Percentiles rank a stretch among this genome's conserved stretches.
Evolutionary conservation across 2,797 vertebrate genomes (phyloP).

Genomic region (Mycteria americana): DNA sequence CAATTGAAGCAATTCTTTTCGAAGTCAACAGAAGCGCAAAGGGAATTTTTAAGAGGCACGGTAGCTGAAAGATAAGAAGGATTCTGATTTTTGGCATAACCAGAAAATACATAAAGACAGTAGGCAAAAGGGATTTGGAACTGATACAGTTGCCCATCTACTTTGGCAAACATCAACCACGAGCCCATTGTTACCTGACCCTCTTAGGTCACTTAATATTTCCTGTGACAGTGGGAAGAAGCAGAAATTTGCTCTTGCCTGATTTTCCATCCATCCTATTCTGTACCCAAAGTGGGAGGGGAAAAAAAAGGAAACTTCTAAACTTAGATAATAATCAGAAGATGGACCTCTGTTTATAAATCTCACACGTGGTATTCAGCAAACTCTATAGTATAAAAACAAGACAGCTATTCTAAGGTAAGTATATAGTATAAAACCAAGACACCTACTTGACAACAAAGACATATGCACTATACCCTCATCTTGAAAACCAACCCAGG

Average conservation of each 20-base stretch:
- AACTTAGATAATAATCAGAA: not conserved
- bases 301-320: not conserved
- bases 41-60: not conserved
- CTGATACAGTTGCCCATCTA: not conserved
- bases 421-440: not conserved
- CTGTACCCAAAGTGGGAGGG: not conserved
- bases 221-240: not conserved
- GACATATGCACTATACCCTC: not conserved
- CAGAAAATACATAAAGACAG: not conserved
- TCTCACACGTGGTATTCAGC: not conserved
- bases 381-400: not conserved
- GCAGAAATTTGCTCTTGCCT: not conserved
- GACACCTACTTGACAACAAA: not conserved
- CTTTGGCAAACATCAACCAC: not conserved
- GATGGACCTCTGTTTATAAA: not conserved
- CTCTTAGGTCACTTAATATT: not conserved
- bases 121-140: not conserved
- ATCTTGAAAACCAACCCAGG: not conserved
- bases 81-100: not conserved
- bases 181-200: not conserved
- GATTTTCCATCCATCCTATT: not conserved
- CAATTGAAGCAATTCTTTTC: not conserved
- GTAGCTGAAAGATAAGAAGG: not conserved
- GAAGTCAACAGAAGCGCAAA: not conserved
- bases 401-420: not conserved